Evolutionary conservation across 2,888 invertebrate species (phyloP).

Genomic region (Dilophus febrilis): DNA sequence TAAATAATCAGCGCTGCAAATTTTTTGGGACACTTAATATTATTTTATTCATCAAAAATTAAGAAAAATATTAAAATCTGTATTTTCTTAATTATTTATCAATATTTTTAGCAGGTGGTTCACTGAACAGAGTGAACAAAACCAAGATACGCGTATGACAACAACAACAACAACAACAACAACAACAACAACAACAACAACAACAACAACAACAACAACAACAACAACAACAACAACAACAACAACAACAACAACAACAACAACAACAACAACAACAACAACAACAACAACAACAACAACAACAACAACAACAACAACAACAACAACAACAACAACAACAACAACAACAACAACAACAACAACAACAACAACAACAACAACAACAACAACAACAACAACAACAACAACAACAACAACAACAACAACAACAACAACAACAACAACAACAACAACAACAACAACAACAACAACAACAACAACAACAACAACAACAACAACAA

Average conservation of each 20-base stretch:
- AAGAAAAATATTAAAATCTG: no score
- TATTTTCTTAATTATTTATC: no score
- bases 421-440: neutral
- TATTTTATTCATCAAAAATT: no score
- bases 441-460: neutral
- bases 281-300: neutral
- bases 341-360: neutral
- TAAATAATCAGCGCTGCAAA: no score
- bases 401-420: neutral
- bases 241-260: neutral
- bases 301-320: neutral
- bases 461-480: neutral
- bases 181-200: no score
- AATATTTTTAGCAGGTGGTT: no score
- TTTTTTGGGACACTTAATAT: no score
- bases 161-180: no score
- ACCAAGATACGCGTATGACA: no score
- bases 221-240: neutral
- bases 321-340: neutral
- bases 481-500: neutral
- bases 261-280: neutral
- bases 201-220: no score
- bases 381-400: neutral
- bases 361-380: neutral
- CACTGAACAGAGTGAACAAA: no score